A percentile compares a stretch with the other conserved stretches of the same genome.
phyloP scores from a whole-genome alignment of 1,140 invertebrate species.

The Halictus rubicundus region DNA sequence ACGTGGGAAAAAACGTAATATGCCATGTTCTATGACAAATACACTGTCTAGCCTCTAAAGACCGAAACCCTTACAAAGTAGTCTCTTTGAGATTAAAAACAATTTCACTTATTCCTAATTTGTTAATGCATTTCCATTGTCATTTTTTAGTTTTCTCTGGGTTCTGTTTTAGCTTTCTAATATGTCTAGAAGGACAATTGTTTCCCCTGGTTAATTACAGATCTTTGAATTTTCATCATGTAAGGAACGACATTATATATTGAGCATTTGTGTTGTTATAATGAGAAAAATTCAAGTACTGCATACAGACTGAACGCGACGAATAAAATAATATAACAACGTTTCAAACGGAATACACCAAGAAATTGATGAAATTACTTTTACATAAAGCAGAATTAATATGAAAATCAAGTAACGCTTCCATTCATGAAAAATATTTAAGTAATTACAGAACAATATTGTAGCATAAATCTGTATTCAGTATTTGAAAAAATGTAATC shows the following conservation, averaged over 20 bases:
- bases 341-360: constrained; percentile 14
- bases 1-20: constrained; percentile 56
- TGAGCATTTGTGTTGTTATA: constrained; percentile 47
- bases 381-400: not conserved
- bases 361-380: not conserved
- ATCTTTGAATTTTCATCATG: constrained; percentile 36
- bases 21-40: constrained; percentile 42
- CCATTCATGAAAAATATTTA: constrained; percentile 18
- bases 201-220: constrained; percentile 16
- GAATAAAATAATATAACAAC: constrained; percentile 13
- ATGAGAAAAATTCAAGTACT: constrained; percentile 25
- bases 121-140: constrained; percentile 3
- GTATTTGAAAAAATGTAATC: not conserved
- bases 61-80: constrained; percentile 60
- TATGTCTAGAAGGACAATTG: constrained; percentile 45
- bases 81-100: constrained; percentile 21
- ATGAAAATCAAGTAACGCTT: not conserved
- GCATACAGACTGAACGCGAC: constrained; percentile 8
- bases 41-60: constrained; percentile 63
- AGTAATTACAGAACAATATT: not conserved
- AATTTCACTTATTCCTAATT: constrained; percentile 30
- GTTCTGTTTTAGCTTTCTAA: constrained; percentile 42
- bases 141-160: constrained; percentile 35
- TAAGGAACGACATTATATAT: constrained; percentile 50
- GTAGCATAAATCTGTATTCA: not conserved